Percentiles rank a stretch among this genome's conserved stretches.
These are phyloP conservation scores for Hydractinia symbiolongicarpus DNA, from an alignment of 30 jellyfish, hydroid and myxozoan species.

Conservation along the genomic window DNA sequence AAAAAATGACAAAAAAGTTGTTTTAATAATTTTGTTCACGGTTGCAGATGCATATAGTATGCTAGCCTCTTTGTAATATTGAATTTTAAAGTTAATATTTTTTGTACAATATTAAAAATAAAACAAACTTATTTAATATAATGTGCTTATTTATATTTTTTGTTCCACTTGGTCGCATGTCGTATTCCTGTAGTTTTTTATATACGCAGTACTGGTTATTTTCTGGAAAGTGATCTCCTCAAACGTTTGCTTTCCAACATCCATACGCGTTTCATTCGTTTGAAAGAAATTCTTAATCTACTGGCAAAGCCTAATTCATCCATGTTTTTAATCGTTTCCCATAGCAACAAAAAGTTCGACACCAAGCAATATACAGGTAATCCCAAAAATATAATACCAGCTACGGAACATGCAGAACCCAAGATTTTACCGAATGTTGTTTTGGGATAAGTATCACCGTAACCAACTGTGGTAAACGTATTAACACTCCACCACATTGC, in stretches of 20 bases:
- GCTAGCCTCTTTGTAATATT: no score
- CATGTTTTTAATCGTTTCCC: constrained; percentile 51
- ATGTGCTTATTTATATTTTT: no score
- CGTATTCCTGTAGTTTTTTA: neutral
- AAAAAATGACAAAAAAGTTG: no score
- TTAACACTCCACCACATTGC: constrained; percentile 85
- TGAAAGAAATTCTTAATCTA: neutral
- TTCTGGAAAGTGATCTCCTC: neutral
- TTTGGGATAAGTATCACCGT: constrained; percentile 72
- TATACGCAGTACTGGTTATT: neutral
- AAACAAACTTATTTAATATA: no score
- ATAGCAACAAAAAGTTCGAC: constrained; percentile 56
- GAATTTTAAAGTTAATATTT: no score
- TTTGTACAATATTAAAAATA: no score
- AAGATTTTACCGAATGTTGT: constrained; percentile 54
- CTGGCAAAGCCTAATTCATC: neutral
- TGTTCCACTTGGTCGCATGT: no score
- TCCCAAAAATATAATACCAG: constrained; percentile 65
- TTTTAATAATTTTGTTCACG: no score
- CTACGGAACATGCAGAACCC: constrained; percentile 57
- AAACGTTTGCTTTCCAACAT: neutral
- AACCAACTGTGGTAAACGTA: constrained; percentile 80
- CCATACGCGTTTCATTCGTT: neutral
- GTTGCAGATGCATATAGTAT: no score
- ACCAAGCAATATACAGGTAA: constrained; percentile 70